Conservation (phyloP, 1,140 invertebrate species). For the Zaprionus vittiger region DNA sequence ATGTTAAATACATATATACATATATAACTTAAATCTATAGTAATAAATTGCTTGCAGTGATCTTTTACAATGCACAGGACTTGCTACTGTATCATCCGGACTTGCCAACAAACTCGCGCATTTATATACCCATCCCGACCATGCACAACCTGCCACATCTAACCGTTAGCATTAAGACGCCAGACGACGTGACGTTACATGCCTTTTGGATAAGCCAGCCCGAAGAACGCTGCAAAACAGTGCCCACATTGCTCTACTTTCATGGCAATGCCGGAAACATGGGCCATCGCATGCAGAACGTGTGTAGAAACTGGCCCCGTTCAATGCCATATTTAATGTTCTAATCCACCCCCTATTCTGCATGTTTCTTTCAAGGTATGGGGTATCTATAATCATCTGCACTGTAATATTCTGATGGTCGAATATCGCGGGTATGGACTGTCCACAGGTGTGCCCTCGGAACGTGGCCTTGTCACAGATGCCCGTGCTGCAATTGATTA, state of each 20-base stretch:
- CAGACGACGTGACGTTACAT: conserved; percentile 92
- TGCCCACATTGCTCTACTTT: conserved; percentile 94
- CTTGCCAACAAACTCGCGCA: conserved; percentile 92
- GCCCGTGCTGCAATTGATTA: conserved; percentile 94
- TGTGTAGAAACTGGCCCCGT: not conserved
- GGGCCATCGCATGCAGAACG: conserved; percentile 94
- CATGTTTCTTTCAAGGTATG: conserved; percentile 77
- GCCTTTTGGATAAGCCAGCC: conserved; percentile 94
- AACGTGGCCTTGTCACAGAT: conserved; percentile 94
- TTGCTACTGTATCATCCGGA: conserved; percentile 95
- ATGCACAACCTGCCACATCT: conserved; percentile 90
- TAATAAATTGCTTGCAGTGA: conserved; percentile 85
- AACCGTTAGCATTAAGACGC: conserved; percentile 91
- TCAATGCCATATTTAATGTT: not conserved
- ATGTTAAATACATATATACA: conserved; percentile 62
- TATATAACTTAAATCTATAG: not conserved
- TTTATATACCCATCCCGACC: conserved; percentile 93
- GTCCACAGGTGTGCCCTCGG: conserved; percentile 94
- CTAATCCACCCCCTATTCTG: not conserved
- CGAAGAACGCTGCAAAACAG: conserved; percentile 86
- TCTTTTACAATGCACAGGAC: conserved; percentile 94
- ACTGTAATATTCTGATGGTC: conserved; percentile 94
- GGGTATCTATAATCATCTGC: conserved; percentile 91
- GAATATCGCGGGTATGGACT: conserved; percentile 97
- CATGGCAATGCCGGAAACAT: conserved; percentile 99